Conservation (phyloP, 2,113 vertebrate genomes). For the Sciurus niger region DNA sequence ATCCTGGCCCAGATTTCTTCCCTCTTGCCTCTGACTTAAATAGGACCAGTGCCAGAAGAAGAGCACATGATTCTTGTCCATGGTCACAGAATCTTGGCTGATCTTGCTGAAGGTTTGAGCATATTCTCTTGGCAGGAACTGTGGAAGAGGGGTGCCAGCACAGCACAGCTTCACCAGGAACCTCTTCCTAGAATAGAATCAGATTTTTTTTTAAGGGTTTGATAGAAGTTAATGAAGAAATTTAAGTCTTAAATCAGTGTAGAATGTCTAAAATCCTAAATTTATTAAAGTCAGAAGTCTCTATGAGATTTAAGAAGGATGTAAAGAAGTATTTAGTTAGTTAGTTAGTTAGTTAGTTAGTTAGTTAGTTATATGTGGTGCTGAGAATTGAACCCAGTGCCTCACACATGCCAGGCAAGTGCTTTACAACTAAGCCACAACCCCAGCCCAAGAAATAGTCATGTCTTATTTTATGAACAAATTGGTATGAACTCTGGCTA, state of each 20-base stretch:
- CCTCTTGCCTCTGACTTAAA: not conserved
- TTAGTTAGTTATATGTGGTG: too few relatives aligned
- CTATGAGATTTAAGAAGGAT: not conserved
- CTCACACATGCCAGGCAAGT: too few relatives aligned
- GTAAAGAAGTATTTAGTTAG: not conserved
- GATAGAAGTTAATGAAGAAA: slow-evolving; percentile 40
- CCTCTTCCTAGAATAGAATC: slow-evolving; percentile 50
- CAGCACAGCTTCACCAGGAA: slow-evolving; percentile 23
- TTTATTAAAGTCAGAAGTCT: slow-evolving; percentile 51
- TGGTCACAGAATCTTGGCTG: slow-evolving; percentile 9
- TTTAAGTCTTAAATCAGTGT: slow-evolving; percentile 23
- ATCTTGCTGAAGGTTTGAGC: slow-evolving; percentile 21
- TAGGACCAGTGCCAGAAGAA: slow-evolving; percentile 36
- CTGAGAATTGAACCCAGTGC: too few relatives aligned
- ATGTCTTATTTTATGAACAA: slow-evolving; percentile 35
- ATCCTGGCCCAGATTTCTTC: slow-evolving; percentile 28
- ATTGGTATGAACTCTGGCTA: not conserved
- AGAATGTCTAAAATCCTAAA: not conserved
- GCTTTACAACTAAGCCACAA: too few relatives aligned
- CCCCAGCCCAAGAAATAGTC: not conserved
- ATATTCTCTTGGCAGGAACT: slow-evolving; percentile 30
- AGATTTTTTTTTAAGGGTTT: slow-evolving; percentile 42
- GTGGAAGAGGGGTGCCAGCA: not conserved
- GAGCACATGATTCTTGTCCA: not conserved
- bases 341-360: too few relatives aligned